Evolutionary conservation across 2,113 vertebrate species (phyloP).

Genomic region (Philantomba maxwellii): DNA sequence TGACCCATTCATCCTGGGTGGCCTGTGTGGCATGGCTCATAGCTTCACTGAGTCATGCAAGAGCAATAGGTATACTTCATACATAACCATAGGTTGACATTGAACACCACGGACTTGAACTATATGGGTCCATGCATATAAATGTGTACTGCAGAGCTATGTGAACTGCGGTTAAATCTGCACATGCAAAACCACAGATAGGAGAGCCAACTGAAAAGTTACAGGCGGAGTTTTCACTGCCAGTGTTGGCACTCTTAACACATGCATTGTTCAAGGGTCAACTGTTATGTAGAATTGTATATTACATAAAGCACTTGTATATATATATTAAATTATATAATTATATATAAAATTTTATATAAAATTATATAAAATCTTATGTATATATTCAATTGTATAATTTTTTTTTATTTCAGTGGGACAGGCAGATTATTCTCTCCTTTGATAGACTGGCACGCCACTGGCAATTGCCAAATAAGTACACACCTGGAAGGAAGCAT

Average conservation of each 20-base stretch:
- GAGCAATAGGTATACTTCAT: not conserved
- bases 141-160: not conserved
- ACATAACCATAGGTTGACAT: not conserved
- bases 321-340: not conserved
- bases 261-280: not conserved
- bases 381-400: not conserved
- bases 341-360: not conserved
- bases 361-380: not conserved
- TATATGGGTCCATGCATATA: not conserved
- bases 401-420: not conserved
- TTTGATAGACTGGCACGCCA: not conserved
- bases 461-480: not conserved
- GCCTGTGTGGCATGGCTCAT: not conserved
- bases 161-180: not conserved
- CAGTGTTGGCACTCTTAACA: not conserved
- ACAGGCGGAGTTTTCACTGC: not conserved
- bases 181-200: not conserved
- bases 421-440: not conserved
- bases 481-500: not conserved
- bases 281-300: not conserved
- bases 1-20: not conserved
- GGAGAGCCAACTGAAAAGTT: not conserved
- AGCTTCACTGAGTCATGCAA: not conserved
- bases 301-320: not conserved
- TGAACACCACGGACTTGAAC: not conserved